phyloP scores from a whole-genome alignment of 2,113 vertebrate species.

The Dissostichus mawsoni region DNA sequence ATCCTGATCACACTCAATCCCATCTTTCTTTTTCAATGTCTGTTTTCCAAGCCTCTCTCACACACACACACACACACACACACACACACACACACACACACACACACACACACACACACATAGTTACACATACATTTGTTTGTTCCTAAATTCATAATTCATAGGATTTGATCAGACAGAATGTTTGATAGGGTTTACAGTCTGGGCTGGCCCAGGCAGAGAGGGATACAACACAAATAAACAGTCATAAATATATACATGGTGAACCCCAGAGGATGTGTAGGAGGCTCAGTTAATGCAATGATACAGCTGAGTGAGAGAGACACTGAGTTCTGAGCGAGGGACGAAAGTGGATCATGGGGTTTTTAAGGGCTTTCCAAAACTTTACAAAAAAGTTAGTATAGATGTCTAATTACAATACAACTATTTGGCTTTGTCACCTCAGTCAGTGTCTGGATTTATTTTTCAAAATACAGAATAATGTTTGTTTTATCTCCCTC shows the following conservation, averaged over 20 bases:
- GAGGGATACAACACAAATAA: conserved; percentile 67
- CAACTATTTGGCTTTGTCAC: no score
- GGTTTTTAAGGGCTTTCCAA: conserved; percentile 2
- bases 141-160: conserved; percentile 76
- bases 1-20: conserved; percentile 70
- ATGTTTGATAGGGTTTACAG: conserved; percentile 75
- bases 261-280: conserved; percentile 51
- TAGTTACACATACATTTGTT: conserved; percentile 50
- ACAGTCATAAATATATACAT: conserved; percentile 71
- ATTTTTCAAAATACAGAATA: no score
- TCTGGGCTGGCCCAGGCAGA: conserved; percentile 55
- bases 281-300: conserved; percentile 48
- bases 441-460: no score
- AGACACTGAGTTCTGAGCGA: neutral
- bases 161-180: conserved; percentile 80
- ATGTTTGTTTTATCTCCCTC: no score
- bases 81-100: conserved; percentile 18
- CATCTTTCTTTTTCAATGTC: conserved; percentile 38
- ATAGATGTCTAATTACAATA: no score
- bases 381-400: neutral
- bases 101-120: conserved; percentile 11
- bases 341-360: neutral
- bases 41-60: neutral
- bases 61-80: neutral
- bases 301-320: conserved; percentile 27